Percentiles rank a stretch among this genome's conserved stretches.
Evolutionary conservation across 1,140 invertebrate genomes (phyloP).

Genomic region (Paramacrobiotus metropolitanus): DNA sequence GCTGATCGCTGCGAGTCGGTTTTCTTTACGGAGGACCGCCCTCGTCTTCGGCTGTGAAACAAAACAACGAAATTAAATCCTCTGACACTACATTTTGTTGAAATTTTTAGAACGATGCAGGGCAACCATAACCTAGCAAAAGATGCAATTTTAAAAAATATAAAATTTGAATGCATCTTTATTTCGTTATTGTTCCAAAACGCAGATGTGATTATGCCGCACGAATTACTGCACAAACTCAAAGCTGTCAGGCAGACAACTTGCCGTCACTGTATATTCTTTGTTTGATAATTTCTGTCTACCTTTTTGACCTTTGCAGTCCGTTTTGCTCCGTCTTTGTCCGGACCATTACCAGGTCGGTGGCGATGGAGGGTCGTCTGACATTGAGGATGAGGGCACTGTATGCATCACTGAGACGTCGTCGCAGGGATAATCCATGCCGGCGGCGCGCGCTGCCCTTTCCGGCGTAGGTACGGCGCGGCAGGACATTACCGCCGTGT

Average conservation of each 20-base stretch:
- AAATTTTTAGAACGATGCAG: no score
- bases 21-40: background rate
- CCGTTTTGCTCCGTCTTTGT: constrained; percentile 32
- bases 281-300: no score
- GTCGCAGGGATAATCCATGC: constrained; percentile 43
- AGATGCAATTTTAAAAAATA: no score
- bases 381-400: constrained; percentile 60
- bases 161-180: no score
- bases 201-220: no score
- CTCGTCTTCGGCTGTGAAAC: background rate
- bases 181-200: no score
- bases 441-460: constrained; percentile 9
- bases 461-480: constrained; percentile 9
- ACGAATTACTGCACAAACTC: no score
- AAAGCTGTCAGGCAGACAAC: no score
- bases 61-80: no score
- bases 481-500: background rate
- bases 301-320: background rate
- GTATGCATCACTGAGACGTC: constrained; percentile 52
- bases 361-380: constrained; percentile 50
- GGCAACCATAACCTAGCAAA: no score
- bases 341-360: constrained; percentile 57
- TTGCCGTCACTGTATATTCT: no score
- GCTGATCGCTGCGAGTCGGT: background rate
- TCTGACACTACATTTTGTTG: no score